These are phyloP conservation scores for Rhadina sibilatrix DNA, from an alignment of 2,113 vertebrate species.

Conservation along the genomic window DNA sequence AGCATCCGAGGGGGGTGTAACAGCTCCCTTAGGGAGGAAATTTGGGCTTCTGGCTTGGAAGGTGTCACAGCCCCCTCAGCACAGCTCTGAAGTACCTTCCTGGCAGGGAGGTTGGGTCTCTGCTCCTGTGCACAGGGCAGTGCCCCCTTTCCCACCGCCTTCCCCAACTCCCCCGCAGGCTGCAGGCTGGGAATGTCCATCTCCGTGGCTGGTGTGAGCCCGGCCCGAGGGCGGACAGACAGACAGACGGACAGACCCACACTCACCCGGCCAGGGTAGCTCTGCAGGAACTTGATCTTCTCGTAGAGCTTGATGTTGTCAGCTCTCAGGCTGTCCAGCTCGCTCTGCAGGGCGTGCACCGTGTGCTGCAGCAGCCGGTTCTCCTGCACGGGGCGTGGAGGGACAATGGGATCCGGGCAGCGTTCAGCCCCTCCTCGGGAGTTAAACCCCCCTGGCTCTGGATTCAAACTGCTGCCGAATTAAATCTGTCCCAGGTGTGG, in stretches of 20 bases:
- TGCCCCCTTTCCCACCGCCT: not conserved
- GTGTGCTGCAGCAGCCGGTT: slow-evolving; percentile 89
- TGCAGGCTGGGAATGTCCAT: accelerated
- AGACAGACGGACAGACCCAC: not conserved
- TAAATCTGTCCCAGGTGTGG: not conserved
- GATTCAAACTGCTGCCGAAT: not conserved
- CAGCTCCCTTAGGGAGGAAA: not conserved
- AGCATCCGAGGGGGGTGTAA: not conserved
- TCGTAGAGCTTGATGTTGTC: slow-evolving; percentile 98
- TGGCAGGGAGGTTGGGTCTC: not conserved
- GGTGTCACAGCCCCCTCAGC: not conserved
- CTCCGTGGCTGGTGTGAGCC: not conserved
- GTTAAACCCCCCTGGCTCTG: not conserved
- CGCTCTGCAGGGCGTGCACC: slow-evolving; percentile 88
- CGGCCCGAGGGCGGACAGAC: not conserved
- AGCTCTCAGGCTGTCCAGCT: slow-evolving; percentile 92
- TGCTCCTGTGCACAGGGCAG: not conserved
- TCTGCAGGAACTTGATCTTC: slow-evolving; percentile 99
- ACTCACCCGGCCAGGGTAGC: slow-evolving; percentile 88
- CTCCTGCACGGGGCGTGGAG: slow-evolving; percentile 71
- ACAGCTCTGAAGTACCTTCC: not conserved
- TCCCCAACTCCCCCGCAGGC: accelerated
- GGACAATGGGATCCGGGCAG: accelerated
- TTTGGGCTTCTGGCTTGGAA: not conserved
- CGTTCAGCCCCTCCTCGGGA: not conserved